A percentile compares a stretch with the other conserved stretches of the same genome.
Evolutionary conservation across 2,113 vertebrate genomes (phyloP).

Genomic region (Alosa alosa): DNA sequence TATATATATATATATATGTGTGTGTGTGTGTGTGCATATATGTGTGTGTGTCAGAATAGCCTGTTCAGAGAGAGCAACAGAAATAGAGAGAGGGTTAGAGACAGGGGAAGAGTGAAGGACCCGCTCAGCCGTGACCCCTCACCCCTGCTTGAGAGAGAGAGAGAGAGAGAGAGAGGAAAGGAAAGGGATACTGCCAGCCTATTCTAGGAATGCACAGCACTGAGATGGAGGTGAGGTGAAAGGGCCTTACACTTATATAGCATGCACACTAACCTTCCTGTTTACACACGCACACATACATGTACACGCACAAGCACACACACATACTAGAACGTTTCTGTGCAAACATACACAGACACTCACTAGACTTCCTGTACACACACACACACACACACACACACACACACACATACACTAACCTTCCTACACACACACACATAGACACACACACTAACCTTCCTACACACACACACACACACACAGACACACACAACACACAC

Average conservation of each 20-base stretch:
- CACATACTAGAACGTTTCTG: not conserved
- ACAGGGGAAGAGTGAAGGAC: not conserved
- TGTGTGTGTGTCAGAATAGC: not conserved
- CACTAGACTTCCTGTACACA: not conserved
- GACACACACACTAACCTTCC: not conserved
- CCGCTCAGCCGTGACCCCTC: conserved; percentile 18
- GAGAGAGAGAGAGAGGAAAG: not conserved
- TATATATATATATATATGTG: not conserved
- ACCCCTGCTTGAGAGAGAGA: conserved; percentile 4
- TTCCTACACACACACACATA: not conserved
- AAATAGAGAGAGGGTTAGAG: not conserved
- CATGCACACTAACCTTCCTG: not conserved
- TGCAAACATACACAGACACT: not conserved
- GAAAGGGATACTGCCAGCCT: conserved; percentile 24
- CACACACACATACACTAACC: not conserved
- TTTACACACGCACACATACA: too few relatives aligned
- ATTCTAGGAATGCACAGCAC: conserved; percentile 31
- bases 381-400: not conserved
- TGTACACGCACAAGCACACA: not conserved
- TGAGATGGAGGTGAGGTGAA: not conserved
- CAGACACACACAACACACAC: not conserved
- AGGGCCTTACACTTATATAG: conserved; percentile 2
- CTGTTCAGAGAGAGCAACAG: not conserved
- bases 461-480: not conserved
- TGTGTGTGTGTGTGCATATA: not conserved